Evolutionary conservation across 2,797 vertebrate species (phyloP).

Genomic region (Lemur catta): DNA sequence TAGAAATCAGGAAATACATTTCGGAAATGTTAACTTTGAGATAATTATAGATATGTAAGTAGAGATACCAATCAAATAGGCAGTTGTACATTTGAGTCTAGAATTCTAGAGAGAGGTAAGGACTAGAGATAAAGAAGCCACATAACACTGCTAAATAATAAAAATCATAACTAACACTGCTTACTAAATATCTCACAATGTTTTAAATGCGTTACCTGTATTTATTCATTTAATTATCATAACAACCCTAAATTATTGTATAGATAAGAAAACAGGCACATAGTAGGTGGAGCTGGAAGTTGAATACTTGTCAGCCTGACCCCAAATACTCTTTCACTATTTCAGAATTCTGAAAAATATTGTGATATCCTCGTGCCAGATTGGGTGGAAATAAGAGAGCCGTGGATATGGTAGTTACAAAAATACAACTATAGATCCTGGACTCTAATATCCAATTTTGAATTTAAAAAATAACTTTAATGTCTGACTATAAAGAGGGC

Average conservation of each 20-base stretch:
- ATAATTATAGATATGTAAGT: not conserved
- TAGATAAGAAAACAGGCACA: not conserved
- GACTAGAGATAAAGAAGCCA: not conserved
- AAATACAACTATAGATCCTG: not conserved
- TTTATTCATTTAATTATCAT: not conserved
- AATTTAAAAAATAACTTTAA: constrained; percentile 6
- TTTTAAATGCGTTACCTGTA: not conserved
- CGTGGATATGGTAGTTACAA: not conserved
- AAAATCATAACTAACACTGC: not conserved
- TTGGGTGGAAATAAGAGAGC: not conserved
- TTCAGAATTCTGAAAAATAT: not conserved
- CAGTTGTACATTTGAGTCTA: not conserved
- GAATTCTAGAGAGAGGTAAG: not conserved
- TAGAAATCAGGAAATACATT: not conserved
- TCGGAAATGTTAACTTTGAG: not conserved
- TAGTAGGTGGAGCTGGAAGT: not conserved
- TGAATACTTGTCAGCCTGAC: not conserved
- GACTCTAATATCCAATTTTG: not conserved
- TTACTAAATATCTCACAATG: not conserved
- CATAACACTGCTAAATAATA: not conserved
- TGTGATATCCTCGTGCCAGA: not conserved
- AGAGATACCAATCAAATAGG: not conserved
- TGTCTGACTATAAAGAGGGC: not conserved
- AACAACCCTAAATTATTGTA: not conserved
- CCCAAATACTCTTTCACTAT: not conserved